These are phyloP conservation scores for Morone chrysops DNA, from an alignment of 2,113 vertebrate genomes.

Conservation along the genomic window DNA sequence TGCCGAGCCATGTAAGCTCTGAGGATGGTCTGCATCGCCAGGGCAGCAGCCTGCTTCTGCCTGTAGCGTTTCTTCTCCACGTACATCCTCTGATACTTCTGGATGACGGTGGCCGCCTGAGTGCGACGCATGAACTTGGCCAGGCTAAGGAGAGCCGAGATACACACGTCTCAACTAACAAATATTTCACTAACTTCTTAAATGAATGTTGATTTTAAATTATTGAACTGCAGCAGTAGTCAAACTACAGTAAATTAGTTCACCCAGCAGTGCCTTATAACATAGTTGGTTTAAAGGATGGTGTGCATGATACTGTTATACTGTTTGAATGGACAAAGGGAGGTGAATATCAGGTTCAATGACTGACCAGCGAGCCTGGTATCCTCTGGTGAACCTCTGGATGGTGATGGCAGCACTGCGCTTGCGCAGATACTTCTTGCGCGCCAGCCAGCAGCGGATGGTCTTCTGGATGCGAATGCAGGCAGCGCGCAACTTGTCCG, in stretches of 20 bases:
- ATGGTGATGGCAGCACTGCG: constrained; percentile 90
- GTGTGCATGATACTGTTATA: not conserved
- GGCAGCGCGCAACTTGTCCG: constrained; percentile 94
- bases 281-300: not conserved
- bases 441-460: constrained; percentile 94
- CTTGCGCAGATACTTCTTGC: constrained; percentile 96
- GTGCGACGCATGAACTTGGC: constrained; percentile 93
- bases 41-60: constrained; percentile 85
- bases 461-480: constrained; percentile 99
- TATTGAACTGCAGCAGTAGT: not conserved
- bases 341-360: not conserved
- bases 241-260: not conserved
- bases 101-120: constrained; percentile 89
- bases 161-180: not conserved
- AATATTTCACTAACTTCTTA: not conserved
- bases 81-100: constrained; percentile 95
- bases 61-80: constrained; percentile 87
- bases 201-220: too few species aligned
- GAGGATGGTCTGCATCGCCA: constrained; percentile 92
- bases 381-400: constrained; percentile 93
- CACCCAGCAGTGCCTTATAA: not conserved
- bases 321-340: not conserved
- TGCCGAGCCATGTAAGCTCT: constrained; percentile 93
- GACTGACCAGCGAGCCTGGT: constrained; percentile 96
- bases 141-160: constrained; percentile 80